These are phyloP conservation scores for Galerucella calmariensis DNA, from an alignment of 2,888 invertebrate species.

Conservation along the genomic window DNA sequence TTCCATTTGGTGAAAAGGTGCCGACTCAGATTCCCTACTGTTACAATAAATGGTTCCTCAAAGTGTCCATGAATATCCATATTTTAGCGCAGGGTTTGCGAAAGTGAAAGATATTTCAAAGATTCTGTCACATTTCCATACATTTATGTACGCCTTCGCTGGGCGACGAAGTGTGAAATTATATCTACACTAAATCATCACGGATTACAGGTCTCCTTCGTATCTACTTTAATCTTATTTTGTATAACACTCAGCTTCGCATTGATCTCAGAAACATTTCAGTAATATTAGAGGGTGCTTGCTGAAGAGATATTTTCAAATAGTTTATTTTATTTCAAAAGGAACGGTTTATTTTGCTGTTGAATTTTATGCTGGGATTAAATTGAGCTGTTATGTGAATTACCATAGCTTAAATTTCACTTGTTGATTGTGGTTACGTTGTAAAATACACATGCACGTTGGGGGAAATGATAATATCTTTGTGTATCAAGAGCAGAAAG, in stretches of 20 bases:
- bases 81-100: conserved; percentile 47
- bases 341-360: neutral
- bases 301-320: conserved; percentile 19
- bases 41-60: conserved; percentile 34
- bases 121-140: conserved; percentile 55
- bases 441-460: no score
- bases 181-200: conserved; percentile 54
- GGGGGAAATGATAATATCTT: no score
- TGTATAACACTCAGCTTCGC: conserved; percentile 34
- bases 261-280: conserved; percentile 31
- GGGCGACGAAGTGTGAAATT: conserved; percentile 50
- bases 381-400: no score
- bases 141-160: conserved; percentile 56
- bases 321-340: conserved; percentile 9
- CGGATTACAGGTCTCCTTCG: conserved; percentile 46
- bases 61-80: conserved; percentile 44
- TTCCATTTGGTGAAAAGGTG: conserved; percentile 23
- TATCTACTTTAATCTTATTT: conserved; percentile 38
- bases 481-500: no score
- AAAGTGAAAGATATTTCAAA: conserved; percentile 55
- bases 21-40: conserved; percentile 27
- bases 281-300: conserved; percentile 27
- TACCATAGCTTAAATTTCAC: no score
- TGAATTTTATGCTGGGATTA: neutral
- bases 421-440: no score